Percentiles rank a stretch among this genome's conserved stretches.
These are phyloP conservation scores for Cabera pusaria DNA, from an alignment of 2,888 invertebrate species.

Conservation along the genomic window DNA sequence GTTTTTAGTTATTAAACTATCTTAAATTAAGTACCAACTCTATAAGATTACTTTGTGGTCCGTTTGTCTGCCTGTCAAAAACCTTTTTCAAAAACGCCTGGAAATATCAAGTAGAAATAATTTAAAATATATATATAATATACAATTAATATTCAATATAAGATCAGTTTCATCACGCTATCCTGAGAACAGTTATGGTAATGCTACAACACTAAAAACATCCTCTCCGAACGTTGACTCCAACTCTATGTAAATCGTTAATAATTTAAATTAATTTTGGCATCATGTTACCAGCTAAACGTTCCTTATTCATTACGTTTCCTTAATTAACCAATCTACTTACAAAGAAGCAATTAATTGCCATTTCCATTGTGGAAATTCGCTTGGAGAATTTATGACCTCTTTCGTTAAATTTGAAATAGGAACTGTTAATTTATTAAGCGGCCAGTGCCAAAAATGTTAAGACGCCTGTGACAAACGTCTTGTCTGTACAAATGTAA, in stretches of 20 bases:
- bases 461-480: slow-evolving; percentile 15
- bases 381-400: slow-evolving; percentile 58
- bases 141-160: too few relatives aligned
- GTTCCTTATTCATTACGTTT: slow-evolving; percentile 76
- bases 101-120: too few relatives aligned
- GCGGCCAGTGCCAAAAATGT: slow-evolving; percentile 37
- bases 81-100: too few relatives aligned
- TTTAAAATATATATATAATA: too few relatives aligned
- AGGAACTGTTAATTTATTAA: slow-evolving; percentile 47
- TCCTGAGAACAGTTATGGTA: too few relatives aligned
- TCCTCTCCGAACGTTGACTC: slow-evolving; percentile 30
- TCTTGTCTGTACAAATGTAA: too few relatives aligned
- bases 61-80: too few relatives aligned
- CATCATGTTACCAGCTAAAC: slow-evolving; percentile 69
- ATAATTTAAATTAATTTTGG: slow-evolving; percentile 80
- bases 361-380: slow-evolving; percentile 68
- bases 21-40: too few relatives aligned
- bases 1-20: too few relatives aligned
- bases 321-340: slow-evolving; percentile 82
- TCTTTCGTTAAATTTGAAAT: slow-evolving; percentile 51
- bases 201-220: too few relatives aligned
- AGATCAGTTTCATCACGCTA: too few relatives aligned
- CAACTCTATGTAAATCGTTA: slow-evolving; percentile 62
- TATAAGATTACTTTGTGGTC: too few relatives aligned
- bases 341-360: slow-evolving; percentile 80